A percentile compares a stretch with the other conserved stretches of the same genome.
Evolutionary conservation across 2,888 invertebrate genomes (phyloP).

Genomic region (Tyria jacobaeae): DNA sequence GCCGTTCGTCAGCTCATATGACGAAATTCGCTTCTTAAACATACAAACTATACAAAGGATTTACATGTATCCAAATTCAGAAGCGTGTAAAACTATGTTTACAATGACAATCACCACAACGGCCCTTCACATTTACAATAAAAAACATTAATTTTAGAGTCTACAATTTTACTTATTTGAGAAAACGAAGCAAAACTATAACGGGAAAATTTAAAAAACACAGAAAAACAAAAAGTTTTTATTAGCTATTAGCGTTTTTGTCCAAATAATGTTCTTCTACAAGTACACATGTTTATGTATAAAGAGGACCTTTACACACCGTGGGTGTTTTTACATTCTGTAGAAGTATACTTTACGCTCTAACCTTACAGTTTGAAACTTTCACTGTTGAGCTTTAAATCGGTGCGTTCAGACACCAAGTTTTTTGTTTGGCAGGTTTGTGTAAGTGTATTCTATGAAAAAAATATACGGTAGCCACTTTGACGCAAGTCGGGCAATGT

Average conservation of each 20-base stretch:
- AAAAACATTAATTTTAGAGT: background rate
- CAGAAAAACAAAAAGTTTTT: no score
- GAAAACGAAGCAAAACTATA: no score
- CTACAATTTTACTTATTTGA: no score
- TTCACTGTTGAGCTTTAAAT: background rate
- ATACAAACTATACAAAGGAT: constrained; percentile 27
- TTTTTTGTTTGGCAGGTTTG: no score
- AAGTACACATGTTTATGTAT: background rate
- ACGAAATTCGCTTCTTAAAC: constrained; percentile 39
- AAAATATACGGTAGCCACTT: no score
- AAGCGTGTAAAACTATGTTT: constrained; percentile 23
- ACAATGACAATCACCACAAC: constrained; percentile 11
- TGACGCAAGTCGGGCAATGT: no score
- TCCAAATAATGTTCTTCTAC: no score
- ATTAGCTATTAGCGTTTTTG: no score
- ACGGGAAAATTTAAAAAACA: no score
- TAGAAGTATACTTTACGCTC: background rate
- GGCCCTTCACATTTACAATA: background rate
- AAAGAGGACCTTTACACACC: background rate
- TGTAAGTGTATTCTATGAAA: no score
- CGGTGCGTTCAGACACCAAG: background rate
- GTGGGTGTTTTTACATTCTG: background rate
- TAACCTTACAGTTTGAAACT: background rate
- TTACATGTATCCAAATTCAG: constrained; percentile 26
- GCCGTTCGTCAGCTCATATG: constrained; percentile 33